Evolutionary conservation across 2,888 invertebrate genomes (phyloP), one percentile per base, ranked within the genome.

Genomic region (Campoplex nolae): DNA sequence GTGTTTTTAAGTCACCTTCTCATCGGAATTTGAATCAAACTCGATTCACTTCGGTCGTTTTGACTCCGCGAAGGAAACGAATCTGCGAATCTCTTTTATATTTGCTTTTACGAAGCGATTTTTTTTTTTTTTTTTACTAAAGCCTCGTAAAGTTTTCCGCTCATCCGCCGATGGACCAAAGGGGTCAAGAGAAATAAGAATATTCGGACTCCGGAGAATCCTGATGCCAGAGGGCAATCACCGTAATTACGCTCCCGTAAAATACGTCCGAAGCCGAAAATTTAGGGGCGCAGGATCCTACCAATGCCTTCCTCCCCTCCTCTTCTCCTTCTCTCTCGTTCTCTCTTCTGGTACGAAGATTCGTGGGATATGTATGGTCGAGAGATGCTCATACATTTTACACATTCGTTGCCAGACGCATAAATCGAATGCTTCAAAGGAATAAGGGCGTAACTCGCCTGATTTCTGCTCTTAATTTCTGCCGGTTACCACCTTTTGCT

Each of bases 241-340:
- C 92, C 90, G 90, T 91, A 92, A 92, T 92, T 92, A 91, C 86
- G 88, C 79, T 84, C 88, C 90, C 89, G 90, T 91, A 90, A 91
- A 91, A 90, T 84, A 89, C 87, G 85, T 88, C 88, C 68, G 73
- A 71, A 80, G 42, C 80, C 84, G 78, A 89, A 88, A 88, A 81
- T 83, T 85, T 80, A 87, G 84, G 82, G 65, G 76, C 75, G 76
- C 58, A 65, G 38, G 51, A 18, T 75, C 28, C 42, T 32, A 48
- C 13, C 45, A 32, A 8, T 32, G 45, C 48, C 18, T 48, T n/a
- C 45, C 6, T 23, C 68, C 32, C 54, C 28, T n/a, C 38, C 1
- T 54, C 32, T 38, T 32, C 32, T 18, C 58, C 58, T 56, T 58
- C 67, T 68, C 70, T 67, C 38, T 73, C 70, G 38, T 38, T 38